A percentile compares a stretch with the other conserved stretches of the same genome.
Evolutionary conservation across 2,113 vertebrate genomes (phyloP).

Genomic region (Casuarius casuarius): DNA sequence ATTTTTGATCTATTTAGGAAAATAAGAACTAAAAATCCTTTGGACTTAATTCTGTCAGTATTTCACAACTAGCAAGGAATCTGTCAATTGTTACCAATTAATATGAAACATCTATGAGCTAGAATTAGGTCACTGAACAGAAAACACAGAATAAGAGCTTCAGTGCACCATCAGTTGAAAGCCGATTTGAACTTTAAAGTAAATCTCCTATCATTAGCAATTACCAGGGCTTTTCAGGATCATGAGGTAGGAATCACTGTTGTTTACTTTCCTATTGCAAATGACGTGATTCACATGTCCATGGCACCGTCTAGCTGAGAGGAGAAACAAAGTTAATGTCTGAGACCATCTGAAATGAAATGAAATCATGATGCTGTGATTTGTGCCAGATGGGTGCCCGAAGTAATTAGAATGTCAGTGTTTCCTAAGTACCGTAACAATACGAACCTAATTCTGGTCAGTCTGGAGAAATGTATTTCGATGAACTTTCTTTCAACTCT

Average conservation of each 20-base stretch:
- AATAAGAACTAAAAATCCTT: background rate
- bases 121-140: background rate
- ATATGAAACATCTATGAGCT: background rate
- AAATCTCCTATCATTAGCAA: background rate
- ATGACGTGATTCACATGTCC: background rate
- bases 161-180: background rate
- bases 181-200: background rate
- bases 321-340: background rate
- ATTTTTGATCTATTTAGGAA: background rate
- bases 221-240: background rate
- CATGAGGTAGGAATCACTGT: background rate
- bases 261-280: background rate
- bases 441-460: background rate
- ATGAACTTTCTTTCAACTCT: conserved; percentile 43
- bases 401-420: conserved; percentile 22
- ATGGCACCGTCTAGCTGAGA: background rate
- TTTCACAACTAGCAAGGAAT: background rate
- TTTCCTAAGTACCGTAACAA: conserved; percentile 8
- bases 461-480: conserved; percentile 13
- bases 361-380: background rate
- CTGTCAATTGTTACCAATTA: background rate
- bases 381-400: conserved; percentile 39
- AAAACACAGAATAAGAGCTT: background rate
- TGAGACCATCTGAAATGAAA: conserved; percentile 35
- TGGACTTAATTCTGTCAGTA: background rate